Base-by-base conservation (phyloP, 2,797 vertebrate species). In the Danio aesculapii region DNA sequence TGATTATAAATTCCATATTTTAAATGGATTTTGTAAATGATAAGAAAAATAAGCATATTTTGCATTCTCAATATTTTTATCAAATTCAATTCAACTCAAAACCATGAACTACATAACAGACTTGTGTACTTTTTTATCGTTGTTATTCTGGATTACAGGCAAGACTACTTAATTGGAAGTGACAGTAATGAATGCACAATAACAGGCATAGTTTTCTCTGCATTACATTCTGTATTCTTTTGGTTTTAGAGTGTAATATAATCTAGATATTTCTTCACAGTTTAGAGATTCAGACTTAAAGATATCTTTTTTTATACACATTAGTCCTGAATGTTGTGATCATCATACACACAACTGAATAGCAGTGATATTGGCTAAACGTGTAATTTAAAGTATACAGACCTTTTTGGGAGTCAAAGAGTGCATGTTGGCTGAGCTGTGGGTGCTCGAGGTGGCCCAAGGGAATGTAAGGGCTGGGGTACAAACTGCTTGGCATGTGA, bases 361-460 rank as follows among this genome's bases (percentile, higher is more conserved):
- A 30, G 53, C 50, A 71, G 50, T 17, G 14, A 71, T 43, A 43
- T 43, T 17, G 50, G 16, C 41, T 17, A 55, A 70, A 70, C 50
- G 12, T 43, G 30, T 5, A 39, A 55, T 55, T 53, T 70, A 41
- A 47, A 3, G 2, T 46, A 59, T 16, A 90, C 96, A 94, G 85
- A 98, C 98, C 98, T 98, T 99, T 99, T 83, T 97, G 96, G 0
- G 96, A 92, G 81, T 98, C 97, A 0, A 97, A 98, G 87, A 98
- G 95, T 77, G 93, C 94, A 88, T 97, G 96, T 88, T 97, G 97
- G 44, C 96, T 92, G 88, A 99, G 93, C 80, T 97, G 95, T 68
- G 95, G 93, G 75, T 96, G 92, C 67, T 99, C 97, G 9, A 99
- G 93, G 92, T 97, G 97, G 72, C 96, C 96, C 90, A 99, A 90